Base-by-base conservation (phyloP, 2,113 vertebrate genomes). In the Piaya cayana region DNA sequence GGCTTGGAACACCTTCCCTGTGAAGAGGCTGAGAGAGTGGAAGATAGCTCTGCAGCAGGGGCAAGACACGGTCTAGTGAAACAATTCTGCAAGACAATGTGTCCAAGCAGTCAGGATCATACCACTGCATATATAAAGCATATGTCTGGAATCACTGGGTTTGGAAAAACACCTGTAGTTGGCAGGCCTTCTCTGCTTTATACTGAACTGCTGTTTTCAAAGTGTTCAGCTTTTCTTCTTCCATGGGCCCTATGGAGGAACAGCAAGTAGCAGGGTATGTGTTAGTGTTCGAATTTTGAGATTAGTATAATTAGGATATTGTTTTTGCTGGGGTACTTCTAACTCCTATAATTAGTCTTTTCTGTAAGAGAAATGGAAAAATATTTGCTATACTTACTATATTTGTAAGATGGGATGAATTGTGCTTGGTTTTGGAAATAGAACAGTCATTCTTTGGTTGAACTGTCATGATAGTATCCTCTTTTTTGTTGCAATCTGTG, bases 261-360 rank as follows among this genome's bases (percentile, higher is more conserved):
- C 6, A 82, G 12, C 45, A 72, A 53, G 18, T 45, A 55, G 16
- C 12, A 37, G 29, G 42, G 25, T 25, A 55, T 42, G 30, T 60
- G 9, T 36, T 91, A 3, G 0, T 39, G 15, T 47, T 86, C 42
- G 62, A 27, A 34, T 83, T 90, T 67, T 74, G 20, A 62, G 52
- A 75, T 36, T 0, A 37, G 7, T 53, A 3, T 30, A 55, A 14
- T 37, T 60, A 37, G 4, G 6, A 3, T 67, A 3, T 20, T 62
- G 27, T 10, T 86, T 92, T 85, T 80, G 29, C 17, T 72, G 37
- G 18, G 26, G 6, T 70, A 36, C 4, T 74, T 82, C 26, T 77
- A 69, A 49, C 18, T 30, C 2, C 5, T 37, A 55, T 29, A 63
- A 80, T 34, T 5, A 71, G 19, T 59, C 15, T 82, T 53, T 75